These are phyloP conservation scores for Thaleichthys pacificus DNA, from an alignment of 2,797 vertebrate species.

Conservation along the genomic window DNA sequence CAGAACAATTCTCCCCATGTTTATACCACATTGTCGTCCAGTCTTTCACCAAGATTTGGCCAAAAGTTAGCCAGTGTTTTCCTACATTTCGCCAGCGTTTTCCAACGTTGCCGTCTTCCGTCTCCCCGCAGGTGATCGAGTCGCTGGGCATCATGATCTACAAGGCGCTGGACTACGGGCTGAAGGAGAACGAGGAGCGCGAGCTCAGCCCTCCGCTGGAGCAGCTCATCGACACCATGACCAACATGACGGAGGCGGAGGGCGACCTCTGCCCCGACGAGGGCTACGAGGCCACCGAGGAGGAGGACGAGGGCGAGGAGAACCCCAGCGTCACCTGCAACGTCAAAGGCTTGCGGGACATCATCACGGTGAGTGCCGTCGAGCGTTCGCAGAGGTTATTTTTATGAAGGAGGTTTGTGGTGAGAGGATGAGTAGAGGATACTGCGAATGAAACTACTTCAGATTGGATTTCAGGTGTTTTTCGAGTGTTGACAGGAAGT, in stretches of 20 bases:
- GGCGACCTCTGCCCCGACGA: conserved; percentile 85
- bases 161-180: conserved; percentile 96
- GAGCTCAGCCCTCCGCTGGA: conserved; percentile 94
- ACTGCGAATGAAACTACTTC: neutral
- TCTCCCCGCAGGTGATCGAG: conserved; percentile 84
- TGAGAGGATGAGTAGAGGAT: no score
- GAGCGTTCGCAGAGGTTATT: no score
- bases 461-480: neutral
- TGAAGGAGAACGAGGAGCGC: conserved; percentile 95
- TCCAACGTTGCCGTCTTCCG: neutral
- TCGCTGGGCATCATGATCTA: conserved; percentile 97
- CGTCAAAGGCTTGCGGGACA: conserved; percentile 81
- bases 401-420: no score
- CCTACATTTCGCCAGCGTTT: neutral
- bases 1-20: neutral
- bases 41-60: no score
- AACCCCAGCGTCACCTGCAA: conserved; percentile 57
- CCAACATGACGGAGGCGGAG: conserved; percentile 80
- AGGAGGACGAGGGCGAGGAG: conserved; percentile 72
- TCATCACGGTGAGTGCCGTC: conserved; percentile 80
- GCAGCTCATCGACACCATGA: conserved; percentile 94
- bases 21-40: neutral
- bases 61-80: no score
- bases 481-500: neutral
- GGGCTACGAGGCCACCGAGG: conserved; percentile 92